Conservation (phyloP, 2,113 vertebrate genomes). For the Struthidea cinerea region DNA sequence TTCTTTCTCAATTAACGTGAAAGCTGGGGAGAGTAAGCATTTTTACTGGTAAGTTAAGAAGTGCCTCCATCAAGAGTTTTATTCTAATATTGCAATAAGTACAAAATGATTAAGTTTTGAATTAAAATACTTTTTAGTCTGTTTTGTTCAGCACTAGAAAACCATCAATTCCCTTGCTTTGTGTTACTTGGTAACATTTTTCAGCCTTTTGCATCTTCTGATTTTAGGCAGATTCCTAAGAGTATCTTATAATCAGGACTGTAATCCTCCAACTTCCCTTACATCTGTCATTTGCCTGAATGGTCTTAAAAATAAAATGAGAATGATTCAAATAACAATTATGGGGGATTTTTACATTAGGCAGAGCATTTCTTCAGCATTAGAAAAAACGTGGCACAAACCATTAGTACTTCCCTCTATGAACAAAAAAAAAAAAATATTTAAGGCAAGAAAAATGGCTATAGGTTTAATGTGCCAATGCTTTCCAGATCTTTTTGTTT, state of each 20-base stretch:
- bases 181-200: background rate
- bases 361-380: conserved; percentile 16
- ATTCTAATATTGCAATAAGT: background rate
- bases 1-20: conserved; percentile 31
- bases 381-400: conserved; percentile 31
- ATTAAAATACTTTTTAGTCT: background rate
- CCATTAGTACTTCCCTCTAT: background rate
- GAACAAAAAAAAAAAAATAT: conserved; percentile 48
- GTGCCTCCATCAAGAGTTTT: conserved; percentile 24
- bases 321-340: conserved; percentile 26
- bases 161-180: background rate
- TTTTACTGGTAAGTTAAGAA: conserved; percentile 4
- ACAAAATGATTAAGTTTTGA: background rate
- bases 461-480: background rate
- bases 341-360: conserved; percentile 12
- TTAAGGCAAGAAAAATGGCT: background rate
- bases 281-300: background rate
- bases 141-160: background rate
- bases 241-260: background rate
- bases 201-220: background rate
- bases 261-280: background rate
- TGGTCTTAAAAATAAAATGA: background rate
- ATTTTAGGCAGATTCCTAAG: background rate
- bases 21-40: conserved; percentile 1
- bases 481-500: background rate